These are phyloP conservation scores for Eristalis pertinax DNA, from an alignment of 2,888 invertebrate species.

Conservation along the genomic window DNA sequence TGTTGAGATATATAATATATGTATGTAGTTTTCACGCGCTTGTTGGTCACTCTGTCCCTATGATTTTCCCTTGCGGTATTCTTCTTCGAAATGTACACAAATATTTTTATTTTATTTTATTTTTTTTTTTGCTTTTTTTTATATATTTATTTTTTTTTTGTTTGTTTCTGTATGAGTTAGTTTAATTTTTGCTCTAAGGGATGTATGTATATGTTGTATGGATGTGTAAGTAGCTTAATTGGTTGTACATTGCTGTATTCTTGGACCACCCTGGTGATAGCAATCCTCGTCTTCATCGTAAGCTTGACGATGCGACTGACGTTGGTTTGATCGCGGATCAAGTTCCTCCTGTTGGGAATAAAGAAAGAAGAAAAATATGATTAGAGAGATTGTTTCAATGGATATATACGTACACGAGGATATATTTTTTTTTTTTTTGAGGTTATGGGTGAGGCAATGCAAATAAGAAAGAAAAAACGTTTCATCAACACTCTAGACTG, in stretches of 20 bases:
- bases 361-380: neutral
- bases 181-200: slow-evolving; percentile 70
- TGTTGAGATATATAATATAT: slow-evolving; percentile 25
- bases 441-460: too few species aligned
- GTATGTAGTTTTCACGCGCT: neutral
- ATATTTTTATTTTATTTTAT: slow-evolving; percentile 2
- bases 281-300: slow-evolving; percentile 92
- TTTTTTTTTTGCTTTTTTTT: neutral
- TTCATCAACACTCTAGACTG: too few species aligned
- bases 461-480: too few species aligned
- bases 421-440: too few species aligned
- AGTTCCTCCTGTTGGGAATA: slow-evolving; percentile 83
- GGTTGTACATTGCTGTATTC: slow-evolving; percentile 90
- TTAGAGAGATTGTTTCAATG: neutral
- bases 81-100: slow-evolving; percentile 51
- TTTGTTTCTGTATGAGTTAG: slow-evolving; percentile 58
- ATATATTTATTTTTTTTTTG: slow-evolving; percentile 28
- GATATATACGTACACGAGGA: too few species aligned
- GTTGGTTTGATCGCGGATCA: slow-evolving; percentile 88
- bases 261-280: slow-evolving; percentile 83
- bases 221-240: slow-evolving; percentile 82
- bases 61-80: slow-evolving; percentile 5
- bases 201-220: slow-evolving; percentile 68
- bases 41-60: neutral
- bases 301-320: slow-evolving; percentile 85